Conservation (phyloP, 2,113 vertebrate species). For the Trogon surrucura region DNA sequence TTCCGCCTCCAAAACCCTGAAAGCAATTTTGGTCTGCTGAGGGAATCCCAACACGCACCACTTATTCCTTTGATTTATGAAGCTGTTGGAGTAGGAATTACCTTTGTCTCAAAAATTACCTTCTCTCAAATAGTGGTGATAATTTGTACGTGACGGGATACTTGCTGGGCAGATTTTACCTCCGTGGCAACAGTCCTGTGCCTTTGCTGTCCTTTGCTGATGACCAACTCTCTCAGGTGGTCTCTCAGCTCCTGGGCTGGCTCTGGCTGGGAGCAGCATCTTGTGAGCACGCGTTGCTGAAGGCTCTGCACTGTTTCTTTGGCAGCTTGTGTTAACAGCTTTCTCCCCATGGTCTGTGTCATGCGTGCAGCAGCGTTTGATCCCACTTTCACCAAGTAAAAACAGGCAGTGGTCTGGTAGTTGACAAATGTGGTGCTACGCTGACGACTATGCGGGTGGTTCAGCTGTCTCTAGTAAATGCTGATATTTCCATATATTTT, state of each 20-base stretch:
- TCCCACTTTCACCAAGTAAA: not conserved
- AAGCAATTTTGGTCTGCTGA: not conserved
- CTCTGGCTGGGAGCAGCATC: not conserved
- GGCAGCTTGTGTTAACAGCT: too few species aligned
- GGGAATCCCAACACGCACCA: accelerated
- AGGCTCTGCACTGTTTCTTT: not conserved
- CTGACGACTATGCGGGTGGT: not conserved
- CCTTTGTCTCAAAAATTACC: not conserved
- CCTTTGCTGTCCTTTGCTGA: not conserved
- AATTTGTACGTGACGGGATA: not conserved
- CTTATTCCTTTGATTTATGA: not conserved
- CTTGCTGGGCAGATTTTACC: not conserved
- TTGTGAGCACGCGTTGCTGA: not conserved
- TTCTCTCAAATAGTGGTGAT: not conserved
- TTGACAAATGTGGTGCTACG: not conserved
- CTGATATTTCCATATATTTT: not conserved
- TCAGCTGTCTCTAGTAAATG: not conserved
- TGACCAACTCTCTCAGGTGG: accelerated
- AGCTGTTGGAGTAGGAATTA: not conserved
- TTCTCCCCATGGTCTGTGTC: accelerated
- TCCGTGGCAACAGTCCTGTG: not conserved
- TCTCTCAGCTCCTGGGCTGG: not conserved
- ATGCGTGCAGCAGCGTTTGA: not conserved
- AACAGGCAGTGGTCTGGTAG: not conserved
- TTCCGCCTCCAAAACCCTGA: not conserved